Percentiles rank a stretch among this genome's conserved stretches.
These are phyloP conservation scores for Watsonalla cultraria DNA, from an alignment of 2,888 invertebrate species.

Conservation along the genomic window DNA sequence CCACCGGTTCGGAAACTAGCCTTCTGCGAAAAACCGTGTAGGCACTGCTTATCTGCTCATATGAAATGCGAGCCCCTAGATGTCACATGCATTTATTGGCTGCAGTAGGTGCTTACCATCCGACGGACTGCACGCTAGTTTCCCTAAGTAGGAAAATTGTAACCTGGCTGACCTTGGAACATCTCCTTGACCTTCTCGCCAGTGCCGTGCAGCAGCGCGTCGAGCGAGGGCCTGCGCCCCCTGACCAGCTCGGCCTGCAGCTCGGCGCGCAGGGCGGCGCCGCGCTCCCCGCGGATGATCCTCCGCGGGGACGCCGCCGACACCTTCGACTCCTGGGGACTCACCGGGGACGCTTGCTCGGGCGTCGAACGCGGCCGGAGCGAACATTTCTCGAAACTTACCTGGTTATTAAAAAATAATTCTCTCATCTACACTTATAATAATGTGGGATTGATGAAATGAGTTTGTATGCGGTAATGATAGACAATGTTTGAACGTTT, in stretches of 20 bases:
- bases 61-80: too few species aligned
- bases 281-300: constrained; percentile 39
- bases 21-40: too few species aligned
- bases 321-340: constrained; percentile 52
- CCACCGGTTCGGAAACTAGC: too few species aligned
- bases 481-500: too few species aligned
- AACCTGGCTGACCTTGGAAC: constrained; percentile 81
- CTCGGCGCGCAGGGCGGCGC: constrained; percentile 35
- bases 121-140: too few species aligned
- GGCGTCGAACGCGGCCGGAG: constrained; percentile 61
- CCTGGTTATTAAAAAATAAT: constrained; percentile 41
- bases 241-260: constrained; percentile 25
- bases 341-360: constrained; percentile 54
- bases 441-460: too few species aligned
- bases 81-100: too few species aligned
- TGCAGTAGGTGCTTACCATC: too few species aligned
- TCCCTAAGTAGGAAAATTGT: background rate
- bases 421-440: too few species aligned
- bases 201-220: constrained; percentile 69
- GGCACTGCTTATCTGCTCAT: too few species aligned
- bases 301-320: constrained; percentile 57
- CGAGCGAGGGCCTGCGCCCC: constrained; percentile 24
- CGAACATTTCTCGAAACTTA: constrained; percentile 78
- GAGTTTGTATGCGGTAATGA: too few species aligned
- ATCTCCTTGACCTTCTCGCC: constrained; percentile 90